phyloP scores from a whole-genome alignment of 2,797 vertebrate genomes.

The Chromis chromis region DNA sequence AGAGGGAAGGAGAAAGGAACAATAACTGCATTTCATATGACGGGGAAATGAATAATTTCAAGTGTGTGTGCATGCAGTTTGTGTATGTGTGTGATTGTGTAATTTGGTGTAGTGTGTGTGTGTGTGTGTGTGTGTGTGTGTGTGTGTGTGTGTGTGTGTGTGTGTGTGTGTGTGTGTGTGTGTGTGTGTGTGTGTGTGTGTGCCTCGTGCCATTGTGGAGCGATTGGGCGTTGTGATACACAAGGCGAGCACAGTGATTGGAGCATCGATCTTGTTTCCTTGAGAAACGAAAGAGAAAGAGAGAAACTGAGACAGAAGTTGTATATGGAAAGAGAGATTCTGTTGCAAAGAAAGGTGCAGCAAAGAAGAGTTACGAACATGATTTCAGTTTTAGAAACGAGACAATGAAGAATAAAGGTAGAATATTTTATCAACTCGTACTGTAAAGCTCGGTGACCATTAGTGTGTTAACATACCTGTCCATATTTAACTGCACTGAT shows the following conservation, averaged over 20 bases:
- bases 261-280: constrained; percentile 72
- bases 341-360: constrained; percentile 7
- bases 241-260: constrained; percentile 57
- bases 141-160: constrained; percentile 32
- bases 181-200: constrained; percentile 18
- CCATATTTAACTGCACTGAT: too few species aligned
- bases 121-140: constrained; percentile 28
- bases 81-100: constrained; percentile 36
- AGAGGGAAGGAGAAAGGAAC: constrained; percentile 69
- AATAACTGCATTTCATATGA: constrained; percentile 76
- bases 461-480: too few species aligned
- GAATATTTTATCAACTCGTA: not conserved
- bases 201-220: constrained; percentile 39
- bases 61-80: constrained; percentile 28
- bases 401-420: not conserved
- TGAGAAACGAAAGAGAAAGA: constrained; percentile 19
- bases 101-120: constrained; percentile 11
- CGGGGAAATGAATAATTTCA: constrained; percentile 75
- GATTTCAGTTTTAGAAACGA: constrained; percentile 1
- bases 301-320: constrained; percentile 30
- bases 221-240: constrained; percentile 66
- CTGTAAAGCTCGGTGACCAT: not conserved
- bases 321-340: constrained; percentile 16
- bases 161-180: constrained; percentile 33
- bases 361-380: constrained; percentile 6